Percentiles rank a stretch among this genome's conserved stretches.
Conservation (phyloP, 2,888 invertebrate species). For the Elmis aenea region DNA sequence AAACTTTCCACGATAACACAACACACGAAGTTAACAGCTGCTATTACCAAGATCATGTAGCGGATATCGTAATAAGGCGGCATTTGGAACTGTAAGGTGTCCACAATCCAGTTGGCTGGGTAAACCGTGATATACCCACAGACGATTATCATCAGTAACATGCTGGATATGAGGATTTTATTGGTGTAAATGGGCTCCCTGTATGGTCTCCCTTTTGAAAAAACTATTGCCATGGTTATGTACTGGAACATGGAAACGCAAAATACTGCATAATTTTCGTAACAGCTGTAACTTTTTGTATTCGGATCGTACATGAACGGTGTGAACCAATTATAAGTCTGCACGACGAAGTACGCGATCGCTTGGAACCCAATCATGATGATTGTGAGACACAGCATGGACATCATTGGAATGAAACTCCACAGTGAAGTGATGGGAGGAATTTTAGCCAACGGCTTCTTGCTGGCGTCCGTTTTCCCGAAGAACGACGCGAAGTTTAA, state of each 20-base stretch:
- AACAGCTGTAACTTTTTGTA: conserved; percentile 41
- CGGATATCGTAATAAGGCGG: conserved; percentile 52
- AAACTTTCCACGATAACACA: conserved; percentile 55
- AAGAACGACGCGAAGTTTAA: conserved; percentile 60
- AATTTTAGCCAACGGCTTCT: conserved; percentile 45
- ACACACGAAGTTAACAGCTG: conserved; percentile 50
- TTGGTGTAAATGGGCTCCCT: conserved; percentile 59
- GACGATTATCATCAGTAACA: conserved; percentile 48
- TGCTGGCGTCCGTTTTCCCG: conserved; percentile 55
- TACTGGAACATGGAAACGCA: conserved; percentile 62
- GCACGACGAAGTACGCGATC: conserved; percentile 48
- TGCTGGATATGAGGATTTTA: conserved; percentile 47
- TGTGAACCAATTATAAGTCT: conserved; percentile 52
- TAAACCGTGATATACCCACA: conserved; percentile 51
- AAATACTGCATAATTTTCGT: conserved; percentile 61
- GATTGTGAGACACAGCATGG: conserved; percentile 51
- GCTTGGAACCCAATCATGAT: conserved; percentile 50
- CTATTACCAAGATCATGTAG: conserved; percentile 49
- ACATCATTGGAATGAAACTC: conserved; percentile 50
- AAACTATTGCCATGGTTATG: conserved; percentile 58
- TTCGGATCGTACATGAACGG: conserved; percentile 45
- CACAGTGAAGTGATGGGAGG: conserved; percentile 54
- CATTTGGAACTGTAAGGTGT: conserved; percentile 60
- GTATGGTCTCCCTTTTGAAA: conserved; percentile 63
- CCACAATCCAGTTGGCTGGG: conserved; percentile 47